Evolutionary conservation across 2,113 vertebrate species (phyloP), one percentile per base, ranked within the genome.

Genomic region (Coptodon rendalli): DNA sequence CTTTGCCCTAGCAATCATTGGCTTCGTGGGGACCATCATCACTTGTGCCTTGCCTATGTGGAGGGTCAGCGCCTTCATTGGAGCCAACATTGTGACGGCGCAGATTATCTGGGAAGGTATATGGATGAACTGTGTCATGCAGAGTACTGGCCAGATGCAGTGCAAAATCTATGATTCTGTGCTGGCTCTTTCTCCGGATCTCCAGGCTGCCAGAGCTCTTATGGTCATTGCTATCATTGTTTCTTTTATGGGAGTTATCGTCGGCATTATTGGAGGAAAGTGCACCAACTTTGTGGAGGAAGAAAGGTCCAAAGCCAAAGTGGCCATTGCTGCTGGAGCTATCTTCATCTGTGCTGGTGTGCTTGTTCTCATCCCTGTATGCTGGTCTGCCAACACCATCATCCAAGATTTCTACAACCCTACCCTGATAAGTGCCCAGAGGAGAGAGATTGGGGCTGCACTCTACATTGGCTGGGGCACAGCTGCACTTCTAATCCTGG

Each of bases 231-330:
- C 97, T 92, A 97, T 98, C 38, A 54, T 98, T 4, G 59, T 97
- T 59, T 85, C 96, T 0, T 7, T 93, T 13, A 54, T 97, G 1
- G 98, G 95, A 3, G 50, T 98, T 83, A 24, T 98, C 76, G 53
- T 98, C 9, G 95, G 96, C 0, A 86, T 99, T 3, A 6, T 94
- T 1, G 96, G 96, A 6, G 98, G 97, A 56, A 98, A 99, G 91
- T 99, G 98, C 93, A 99, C 98, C 94, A 98, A 97, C 95, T 99
- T 98, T 5, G 94, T 99, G 91, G 97, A 97, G 66, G 94, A 98
- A 0, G 86, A 93, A 17, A 17, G 1, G 0, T 4, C 96, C 86
- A 99, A 99, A 92, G 94, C 96, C 87, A 97, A 95, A 90, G 95
- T 97, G 94, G 96, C 97, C 91, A 96, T 99, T 2, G 88, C 96